Conservation (phyloP, 2,113 vertebrate species). For the Notothenia coriiceps region DNA sequence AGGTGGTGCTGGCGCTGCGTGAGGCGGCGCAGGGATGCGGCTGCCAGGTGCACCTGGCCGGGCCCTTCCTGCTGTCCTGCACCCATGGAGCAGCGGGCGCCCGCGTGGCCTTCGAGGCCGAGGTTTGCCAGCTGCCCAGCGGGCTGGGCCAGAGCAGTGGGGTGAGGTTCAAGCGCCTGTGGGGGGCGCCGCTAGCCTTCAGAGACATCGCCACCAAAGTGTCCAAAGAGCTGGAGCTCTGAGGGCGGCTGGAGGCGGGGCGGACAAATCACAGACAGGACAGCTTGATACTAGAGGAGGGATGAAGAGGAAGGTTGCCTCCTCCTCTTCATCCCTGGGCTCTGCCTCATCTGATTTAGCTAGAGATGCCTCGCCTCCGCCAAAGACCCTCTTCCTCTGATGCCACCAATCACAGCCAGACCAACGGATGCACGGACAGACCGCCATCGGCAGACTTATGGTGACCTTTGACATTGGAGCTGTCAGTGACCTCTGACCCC, state of each 20-base stretch:
- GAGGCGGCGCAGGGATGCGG: conserved; percentile 88
- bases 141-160: conserved; percentile 86
- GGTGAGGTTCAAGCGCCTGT: conserved; percentile 89
- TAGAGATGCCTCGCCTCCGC: conserved; percentile 62
- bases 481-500: conserved; percentile 61
- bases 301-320: conserved; percentile 38
- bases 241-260: conserved; percentile 82
- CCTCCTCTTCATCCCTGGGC: conserved; percentile 40
- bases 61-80: conserved; percentile 92
- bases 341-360: conserved; percentile 48
- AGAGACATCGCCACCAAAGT: conserved; percentile 91
- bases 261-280: conserved; percentile 70
- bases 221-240: conserved; percentile 90
- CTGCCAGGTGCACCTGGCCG: conserved; percentile 89
- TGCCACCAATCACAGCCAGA: conserved; percentile 64
- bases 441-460: conserved; percentile 33
- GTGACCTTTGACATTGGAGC: conserved; percentile 56
- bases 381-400: conserved; percentile 58
- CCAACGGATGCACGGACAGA: conserved; percentile 53
- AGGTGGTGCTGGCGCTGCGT: conserved; percentile 87
- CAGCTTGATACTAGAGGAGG: conserved; percentile 30
- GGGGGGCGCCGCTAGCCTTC: conserved; percentile 90
- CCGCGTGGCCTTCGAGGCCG: conserved; percentile 90
- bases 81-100: conserved; percentile 87
- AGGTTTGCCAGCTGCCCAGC: conserved; percentile 91